A percentile compares a stretch with the other conserved stretches of the same genome.
These are phyloP conservation scores for Andrena cerasifolii DNA, from an alignment of 1,140 invertebrate species.

Conservation along the genomic window DNA sequence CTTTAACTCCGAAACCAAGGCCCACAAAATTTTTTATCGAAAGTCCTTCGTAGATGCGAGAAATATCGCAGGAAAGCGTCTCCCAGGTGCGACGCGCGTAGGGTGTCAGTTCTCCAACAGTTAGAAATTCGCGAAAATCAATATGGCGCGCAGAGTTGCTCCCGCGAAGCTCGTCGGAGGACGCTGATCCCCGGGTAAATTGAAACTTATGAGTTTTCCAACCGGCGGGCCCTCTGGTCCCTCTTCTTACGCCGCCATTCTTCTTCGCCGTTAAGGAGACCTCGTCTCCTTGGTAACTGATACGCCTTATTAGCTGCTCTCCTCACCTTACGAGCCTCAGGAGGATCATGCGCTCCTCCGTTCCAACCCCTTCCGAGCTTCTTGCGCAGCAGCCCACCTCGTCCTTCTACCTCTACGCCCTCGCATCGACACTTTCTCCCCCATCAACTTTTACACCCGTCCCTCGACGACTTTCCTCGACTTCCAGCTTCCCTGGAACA, in stretches of 20 bases:
- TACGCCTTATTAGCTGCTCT: slow-evolving; percentile 73
- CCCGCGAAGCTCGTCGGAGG: slow-evolving; percentile 66
- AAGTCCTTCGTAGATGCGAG: no score
- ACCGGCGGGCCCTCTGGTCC: slow-evolving; percentile 51
- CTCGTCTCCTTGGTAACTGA: slow-evolving; percentile 75
- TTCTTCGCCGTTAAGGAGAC: slow-evolving; percentile 72
- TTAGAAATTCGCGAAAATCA: slow-evolving; percentile 63
- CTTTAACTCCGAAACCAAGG: no score
- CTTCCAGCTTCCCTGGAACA: no score
- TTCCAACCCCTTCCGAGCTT: slow-evolving; percentile 49
- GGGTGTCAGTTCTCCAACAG: not conserved
- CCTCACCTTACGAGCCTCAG: slow-evolving; percentile 68
- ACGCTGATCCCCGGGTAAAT: slow-evolving; percentile 81
- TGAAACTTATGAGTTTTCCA: slow-evolving; percentile 82
- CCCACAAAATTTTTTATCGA: no score
- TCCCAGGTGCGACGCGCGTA: no score
- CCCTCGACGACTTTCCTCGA: not conserved
- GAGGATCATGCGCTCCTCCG: slow-evolving; percentile 68
- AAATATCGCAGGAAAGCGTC: no score
- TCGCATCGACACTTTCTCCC: not conserved
- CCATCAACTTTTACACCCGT: not conserved
- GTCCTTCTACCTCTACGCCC: slow-evolving; percentile 22
- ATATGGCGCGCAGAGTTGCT: slow-evolving; percentile 63
- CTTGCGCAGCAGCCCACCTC: slow-evolving; percentile 57
- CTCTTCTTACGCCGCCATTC: slow-evolving; percentile 70